A percentile compares a stretch with the other conserved stretches of the same genome.
phyloP scores from a whole-genome alignment of 2,113 vertebrate species.

The Laterallus jamaicensis region DNA sequence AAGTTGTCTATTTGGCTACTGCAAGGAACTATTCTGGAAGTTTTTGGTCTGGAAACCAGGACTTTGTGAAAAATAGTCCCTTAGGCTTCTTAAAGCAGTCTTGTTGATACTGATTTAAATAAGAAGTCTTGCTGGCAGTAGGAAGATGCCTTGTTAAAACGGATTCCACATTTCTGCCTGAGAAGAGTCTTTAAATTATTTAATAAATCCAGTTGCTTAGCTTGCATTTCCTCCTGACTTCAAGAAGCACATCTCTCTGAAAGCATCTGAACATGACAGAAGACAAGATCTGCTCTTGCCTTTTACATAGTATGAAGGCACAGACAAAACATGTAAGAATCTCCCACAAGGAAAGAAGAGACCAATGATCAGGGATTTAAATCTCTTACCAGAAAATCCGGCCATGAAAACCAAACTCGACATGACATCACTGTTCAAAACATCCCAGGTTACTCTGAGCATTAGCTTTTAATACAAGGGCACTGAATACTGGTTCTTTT shows the following conservation, averaged over 20 bases:
- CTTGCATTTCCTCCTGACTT: background rate
- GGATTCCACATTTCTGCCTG: background rate
- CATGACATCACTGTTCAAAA: background rate
- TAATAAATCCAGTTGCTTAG: background rate
- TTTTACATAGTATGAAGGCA: background rate
- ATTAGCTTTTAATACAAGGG: background rate
- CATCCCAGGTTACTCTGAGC: background rate
- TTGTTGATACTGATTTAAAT: background rate
- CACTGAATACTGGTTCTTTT: background rate
- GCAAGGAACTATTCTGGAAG: background rate
- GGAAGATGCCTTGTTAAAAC: background rate
- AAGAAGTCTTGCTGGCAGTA: background rate
- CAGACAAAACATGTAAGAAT: background rate
- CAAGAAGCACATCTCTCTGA: background rate
- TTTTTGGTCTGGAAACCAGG: background rate
- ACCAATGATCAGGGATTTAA: background rate
- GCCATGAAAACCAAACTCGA: background rate
- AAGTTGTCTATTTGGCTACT: conserved; percentile 28
- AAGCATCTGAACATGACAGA: background rate
- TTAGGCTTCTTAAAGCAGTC: background rate
- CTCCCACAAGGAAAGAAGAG: background rate
- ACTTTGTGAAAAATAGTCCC: background rate
- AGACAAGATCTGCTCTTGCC: background rate
- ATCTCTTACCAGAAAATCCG: background rate
- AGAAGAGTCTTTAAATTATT: background rate